These are phyloP conservation scores for Melipona beecheii DNA, from an alignment of 2,888 invertebrate genomes.

Conservation along the genomic window DNA sequence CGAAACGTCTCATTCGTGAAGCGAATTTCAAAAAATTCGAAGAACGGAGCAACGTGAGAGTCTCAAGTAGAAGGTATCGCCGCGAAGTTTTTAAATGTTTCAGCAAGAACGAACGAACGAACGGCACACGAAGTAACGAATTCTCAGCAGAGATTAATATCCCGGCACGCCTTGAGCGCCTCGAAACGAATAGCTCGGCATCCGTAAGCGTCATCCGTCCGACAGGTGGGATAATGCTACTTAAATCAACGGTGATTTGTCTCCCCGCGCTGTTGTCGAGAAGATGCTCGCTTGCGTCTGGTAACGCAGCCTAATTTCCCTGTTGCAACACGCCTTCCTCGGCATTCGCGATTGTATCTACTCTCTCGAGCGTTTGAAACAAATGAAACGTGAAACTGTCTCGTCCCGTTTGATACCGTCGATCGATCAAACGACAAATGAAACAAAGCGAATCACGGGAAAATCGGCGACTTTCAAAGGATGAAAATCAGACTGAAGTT, in stretches of 20 bases:
- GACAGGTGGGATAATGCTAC: constrained; percentile 54
- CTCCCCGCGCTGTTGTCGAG: constrained; percentile 41
- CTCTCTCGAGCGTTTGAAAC: background rate
- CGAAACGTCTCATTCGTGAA: no score
- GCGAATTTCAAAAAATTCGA: no score
- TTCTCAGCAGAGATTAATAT: constrained; percentile 57
- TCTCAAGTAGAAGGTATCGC: background rate
- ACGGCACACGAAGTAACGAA: constrained; percentile 4
- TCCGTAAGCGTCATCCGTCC: constrained; percentile 48
- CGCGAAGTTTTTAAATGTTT: background rate
- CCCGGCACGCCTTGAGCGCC: constrained; percentile 22
- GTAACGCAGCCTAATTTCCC: constrained; percentile 47
- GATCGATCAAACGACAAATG: no score
- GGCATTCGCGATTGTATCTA: background rate
- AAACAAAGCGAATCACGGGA: no score
- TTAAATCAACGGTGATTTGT: constrained; percentile 60
- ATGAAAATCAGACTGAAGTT: no score
- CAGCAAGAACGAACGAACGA: background rate
- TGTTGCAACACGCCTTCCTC: background rate
- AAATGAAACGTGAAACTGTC: background rate
- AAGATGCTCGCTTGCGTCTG: constrained; percentile 51
- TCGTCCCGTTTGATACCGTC: no score
- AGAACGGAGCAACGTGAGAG: no score
- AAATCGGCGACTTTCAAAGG: no score
- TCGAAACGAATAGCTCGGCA: constrained; percentile 52